Percentiles rank a stretch among this genome's conserved stretches.
phyloP scores from a whole-genome alignment of 2,797 vertebrate genomes.

The Bradypodion ventrale region DNA sequence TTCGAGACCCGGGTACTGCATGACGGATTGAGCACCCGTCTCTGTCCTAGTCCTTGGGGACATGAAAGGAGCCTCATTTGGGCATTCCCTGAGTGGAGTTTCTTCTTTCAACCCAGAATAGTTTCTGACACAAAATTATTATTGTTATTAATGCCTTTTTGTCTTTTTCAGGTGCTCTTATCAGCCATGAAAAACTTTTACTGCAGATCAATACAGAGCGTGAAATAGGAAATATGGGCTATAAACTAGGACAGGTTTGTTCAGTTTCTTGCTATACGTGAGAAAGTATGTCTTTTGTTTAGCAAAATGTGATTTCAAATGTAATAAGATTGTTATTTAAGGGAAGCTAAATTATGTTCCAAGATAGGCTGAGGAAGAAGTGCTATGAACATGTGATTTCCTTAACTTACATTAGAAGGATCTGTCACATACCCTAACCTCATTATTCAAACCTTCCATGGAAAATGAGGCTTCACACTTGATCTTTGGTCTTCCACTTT shows the following conservation, averaged over 20 bases:
- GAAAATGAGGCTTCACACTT: background rate
- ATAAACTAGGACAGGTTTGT: conserved; percentile 94
- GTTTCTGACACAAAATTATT: too few relatives aligned
- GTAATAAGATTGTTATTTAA: conserved; percentile 1
- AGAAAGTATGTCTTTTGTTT: background rate
- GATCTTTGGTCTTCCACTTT: background rate
- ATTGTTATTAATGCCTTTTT: too few relatives aligned
- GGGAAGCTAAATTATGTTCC: conserved; percentile 4
- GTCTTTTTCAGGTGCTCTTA: conserved; percentile 82
- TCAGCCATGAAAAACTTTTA: conserved; percentile 93
- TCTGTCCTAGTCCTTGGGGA: too few relatives aligned
- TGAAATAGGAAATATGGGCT: conserved; percentile 95
- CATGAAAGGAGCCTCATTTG: too few relatives aligned
- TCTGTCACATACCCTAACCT: background rate
- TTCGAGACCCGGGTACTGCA: too few relatives aligned
- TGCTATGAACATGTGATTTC: background rate
- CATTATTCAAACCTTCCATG: background rate
- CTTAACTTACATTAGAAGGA: background rate
- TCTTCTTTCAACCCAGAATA: too few relatives aligned
- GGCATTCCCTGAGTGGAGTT: too few relatives aligned
- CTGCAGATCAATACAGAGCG: conserved; percentile 96
- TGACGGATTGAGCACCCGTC: too few relatives aligned
- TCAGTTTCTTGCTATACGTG: background rate
- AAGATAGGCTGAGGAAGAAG: background rate
- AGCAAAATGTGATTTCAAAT: background rate